Conservation (phyloP, 2,888 invertebrate species). For the Corbicula japonica region DNA sequence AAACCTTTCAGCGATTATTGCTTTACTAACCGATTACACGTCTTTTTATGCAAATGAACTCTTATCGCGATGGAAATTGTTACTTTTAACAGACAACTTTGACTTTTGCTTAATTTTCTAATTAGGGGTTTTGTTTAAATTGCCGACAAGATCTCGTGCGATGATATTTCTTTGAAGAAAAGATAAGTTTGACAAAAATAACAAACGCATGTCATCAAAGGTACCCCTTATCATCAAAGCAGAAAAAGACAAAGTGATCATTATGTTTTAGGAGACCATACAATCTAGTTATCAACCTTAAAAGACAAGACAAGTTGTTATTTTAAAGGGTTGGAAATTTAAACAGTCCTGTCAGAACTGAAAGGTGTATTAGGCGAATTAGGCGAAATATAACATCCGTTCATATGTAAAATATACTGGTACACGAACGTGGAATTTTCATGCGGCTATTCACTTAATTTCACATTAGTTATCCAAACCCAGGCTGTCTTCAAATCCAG, state of each 20-base stretch:
- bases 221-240: slow-evolving; percentile 2
- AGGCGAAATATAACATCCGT: too few relatives aligned
- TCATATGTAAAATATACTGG: too few relatives aligned
- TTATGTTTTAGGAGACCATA: too few relatives aligned
- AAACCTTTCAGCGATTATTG: slow-evolving; percentile 26
- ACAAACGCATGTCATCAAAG: slow-evolving; percentile 27
- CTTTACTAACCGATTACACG: slow-evolving; percentile 26
- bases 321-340: too few relatives aligned
- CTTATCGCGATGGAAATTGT: slow-evolving; percentile 43
- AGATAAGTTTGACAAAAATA: slow-evolving; percentile 3
- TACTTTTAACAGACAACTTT: slow-evolving; percentile 41
- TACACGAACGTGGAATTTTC: too few relatives aligned
- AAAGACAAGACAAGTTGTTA: too few relatives aligned
- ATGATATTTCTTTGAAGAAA: slow-evolving; percentile 6
- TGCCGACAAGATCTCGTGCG: slow-evolving; percentile 29
- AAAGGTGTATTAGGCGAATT: too few relatives aligned
- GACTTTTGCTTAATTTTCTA: slow-evolving; percentile 53
- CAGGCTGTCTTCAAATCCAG: too few relatives aligned
- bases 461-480: too few relatives aligned
- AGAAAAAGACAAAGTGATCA: background rate
- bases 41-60: slow-evolving; percentile 44
- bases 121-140: slow-evolving; percentile 47
- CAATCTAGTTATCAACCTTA: too few relatives aligned
- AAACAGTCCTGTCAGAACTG: too few relatives aligned
- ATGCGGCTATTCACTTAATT: too few relatives aligned